Evolutionary conservation across 2,797 vertebrate species (phyloP).

Genomic region (Lophius americanus): DNA sequence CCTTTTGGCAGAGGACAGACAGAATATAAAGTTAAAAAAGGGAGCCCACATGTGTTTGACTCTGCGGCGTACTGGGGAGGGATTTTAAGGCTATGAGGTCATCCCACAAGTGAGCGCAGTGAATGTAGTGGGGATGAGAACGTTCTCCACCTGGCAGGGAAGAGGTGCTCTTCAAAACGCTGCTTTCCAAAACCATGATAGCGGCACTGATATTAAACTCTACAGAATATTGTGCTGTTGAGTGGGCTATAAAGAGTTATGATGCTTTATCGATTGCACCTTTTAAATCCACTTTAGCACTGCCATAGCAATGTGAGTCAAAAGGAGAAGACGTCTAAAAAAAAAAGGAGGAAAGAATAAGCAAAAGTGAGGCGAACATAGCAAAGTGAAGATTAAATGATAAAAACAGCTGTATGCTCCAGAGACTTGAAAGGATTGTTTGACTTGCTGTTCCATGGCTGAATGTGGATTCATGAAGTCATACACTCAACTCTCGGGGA

Average conservation of each 20-base stretch:
- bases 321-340: neutral
- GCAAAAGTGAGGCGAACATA: neutral
- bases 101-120: slow-evolving; percentile 40
- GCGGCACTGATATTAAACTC: neutral
- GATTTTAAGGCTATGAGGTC: slow-evolving; percentile 65
- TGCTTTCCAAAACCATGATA: no score
- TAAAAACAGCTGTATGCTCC: neutral
- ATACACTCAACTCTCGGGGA: no score
- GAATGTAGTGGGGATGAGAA: slow-evolving; percentile 24
- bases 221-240: neutral
- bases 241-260: slow-evolving; percentile 5
- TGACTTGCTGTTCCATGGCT: neutral
- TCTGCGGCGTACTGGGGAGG: slow-evolving; percentile 27
- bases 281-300: slow-evolving; percentile 27
- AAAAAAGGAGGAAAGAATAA: no score
- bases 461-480: no score
- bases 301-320: neutral
- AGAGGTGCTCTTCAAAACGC: neutral
- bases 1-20: slow-evolving; percentile 21
- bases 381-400: slow-evolving; percentile 4
- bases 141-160: slow-evolving; percentile 32
- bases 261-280: slow-evolving; percentile 11
- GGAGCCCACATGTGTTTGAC: neutral
- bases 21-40: slow-evolving; percentile 13
- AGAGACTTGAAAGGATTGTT: slow-evolving; percentile 2